A percentile compares a stretch with the other conserved stretches of the same genome.
Conservation (phyloP, 1,140 invertebrate species). For the Ectropis grisescens region DNA sequence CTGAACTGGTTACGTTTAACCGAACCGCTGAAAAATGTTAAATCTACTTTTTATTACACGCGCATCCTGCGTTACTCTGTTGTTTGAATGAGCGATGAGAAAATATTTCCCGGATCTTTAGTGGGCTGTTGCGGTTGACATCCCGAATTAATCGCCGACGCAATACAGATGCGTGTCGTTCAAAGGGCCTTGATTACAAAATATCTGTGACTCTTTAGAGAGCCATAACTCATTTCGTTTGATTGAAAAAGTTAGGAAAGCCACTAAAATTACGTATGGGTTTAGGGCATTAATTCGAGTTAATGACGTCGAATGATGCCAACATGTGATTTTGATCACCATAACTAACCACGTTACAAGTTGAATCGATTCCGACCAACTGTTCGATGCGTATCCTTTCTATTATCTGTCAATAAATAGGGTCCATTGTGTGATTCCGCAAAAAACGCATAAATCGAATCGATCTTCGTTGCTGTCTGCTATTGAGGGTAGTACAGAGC, state of each 20-base stretch:
- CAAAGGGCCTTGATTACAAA: constrained; percentile 3
- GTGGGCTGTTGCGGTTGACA: constrained; percentile 1
- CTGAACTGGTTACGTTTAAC: constrained; percentile 23
- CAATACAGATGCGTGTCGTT: constrained; percentile 1
- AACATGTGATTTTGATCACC: constrained; percentile 64
- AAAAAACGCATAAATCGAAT: constrained; percentile 63
- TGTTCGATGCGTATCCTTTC: constrained; percentile 32
- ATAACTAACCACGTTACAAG: constrained; percentile 61
- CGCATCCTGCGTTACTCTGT: constrained; percentile 41
- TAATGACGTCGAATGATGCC: constrained; percentile 29
- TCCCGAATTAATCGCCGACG: constrained; percentile 2
- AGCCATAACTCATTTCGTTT: too few species aligned
- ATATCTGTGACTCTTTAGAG: too few species aligned
- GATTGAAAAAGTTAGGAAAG: too few species aligned
- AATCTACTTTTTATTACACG: constrained; percentile 46
- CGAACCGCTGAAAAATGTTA: constrained; percentile 45
- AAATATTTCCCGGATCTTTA: constrained; percentile 26
- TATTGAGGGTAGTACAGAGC: constrained; percentile 33
- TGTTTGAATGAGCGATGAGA: constrained; percentile 21
- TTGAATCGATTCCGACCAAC: constrained; percentile 46
- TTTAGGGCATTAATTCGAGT: neutral
- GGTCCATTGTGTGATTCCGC: constrained; percentile 40
- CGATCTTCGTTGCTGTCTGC: constrained; percentile 50
- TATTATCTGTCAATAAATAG: constrained; percentile 63
- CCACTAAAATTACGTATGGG: too few species aligned